phyloP scores from a whole-genome alignment of 2,888 invertebrate genomes.

The Sipha maydis region DNA sequence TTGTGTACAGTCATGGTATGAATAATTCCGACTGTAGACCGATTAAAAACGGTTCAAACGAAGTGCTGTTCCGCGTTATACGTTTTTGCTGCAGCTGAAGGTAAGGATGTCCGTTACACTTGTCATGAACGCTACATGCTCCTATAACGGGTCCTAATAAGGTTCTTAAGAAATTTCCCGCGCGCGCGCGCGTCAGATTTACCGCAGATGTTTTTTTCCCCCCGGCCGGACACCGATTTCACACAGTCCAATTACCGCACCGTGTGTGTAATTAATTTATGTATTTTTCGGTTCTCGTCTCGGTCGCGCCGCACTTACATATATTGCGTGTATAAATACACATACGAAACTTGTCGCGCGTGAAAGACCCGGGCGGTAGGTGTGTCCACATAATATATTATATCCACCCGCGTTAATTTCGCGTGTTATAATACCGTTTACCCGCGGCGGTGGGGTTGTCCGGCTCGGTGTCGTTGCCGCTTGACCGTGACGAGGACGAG shows the following conservation, averaged over 20 bases:
- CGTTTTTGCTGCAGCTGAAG: background rate
- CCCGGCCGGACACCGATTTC: background rate
- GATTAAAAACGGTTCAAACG: no score
- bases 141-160: slow-evolving; percentile 45
- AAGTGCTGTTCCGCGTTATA: background rate
- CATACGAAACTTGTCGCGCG: background rate
- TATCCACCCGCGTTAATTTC: background rate
- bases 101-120: background rate
- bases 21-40: no score
- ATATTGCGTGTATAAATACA: background rate
- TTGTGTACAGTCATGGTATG: no score
- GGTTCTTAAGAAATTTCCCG: slow-evolving; percentile 16
- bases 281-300: background rate
- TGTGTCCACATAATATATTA: background rate
- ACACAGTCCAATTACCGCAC: background rate
- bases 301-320: no score
- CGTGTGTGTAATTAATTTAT: background rate
- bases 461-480: slow-evolving; percentile 14
- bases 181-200: background rate
- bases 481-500: slow-evolving; percentile 40
- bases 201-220: background rate
- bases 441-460: background rate
- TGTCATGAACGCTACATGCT: background rate
- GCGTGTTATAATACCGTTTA: background rate
- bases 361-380: background rate